These are phyloP conservation scores for Ommatoiulus sabulosus DNA, from an alignment of 2,888 invertebrate genomes.

Conservation along the genomic window DNA sequence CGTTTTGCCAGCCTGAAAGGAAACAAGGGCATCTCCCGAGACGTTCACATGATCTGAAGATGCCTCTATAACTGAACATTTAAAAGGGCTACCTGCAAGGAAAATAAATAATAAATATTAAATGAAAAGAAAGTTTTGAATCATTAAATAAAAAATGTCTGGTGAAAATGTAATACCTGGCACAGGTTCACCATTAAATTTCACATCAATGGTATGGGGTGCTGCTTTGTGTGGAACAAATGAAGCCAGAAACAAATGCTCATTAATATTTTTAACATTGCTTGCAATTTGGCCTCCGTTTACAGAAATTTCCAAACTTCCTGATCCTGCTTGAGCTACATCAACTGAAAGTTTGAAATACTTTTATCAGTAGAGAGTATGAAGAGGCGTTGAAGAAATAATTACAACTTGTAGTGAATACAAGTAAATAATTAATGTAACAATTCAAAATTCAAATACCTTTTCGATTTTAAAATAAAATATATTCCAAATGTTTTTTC, in stretches of 20 bases:
- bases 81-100: slow-evolving; percentile 65
- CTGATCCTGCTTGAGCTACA: slow-evolving; percentile 94
- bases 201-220: slow-evolving; percentile 90
- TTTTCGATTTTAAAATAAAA: not conserved
- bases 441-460: too few relatives aligned
- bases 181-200: slow-evolving; percentile 78
- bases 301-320: slow-evolving; percentile 94
- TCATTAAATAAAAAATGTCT: not conserved
- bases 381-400: too few relatives aligned
- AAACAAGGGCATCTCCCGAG: slow-evolving; percentile 81
- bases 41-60: slow-evolving; percentile 63
- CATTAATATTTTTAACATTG: slow-evolving; percentile 89
- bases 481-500: not conserved
- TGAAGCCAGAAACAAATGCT: slow-evolving; percentile 85
- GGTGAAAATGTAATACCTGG: slow-evolving; percentile 63
- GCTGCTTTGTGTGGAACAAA: slow-evolving; percentile 91
- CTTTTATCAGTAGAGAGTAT: slow-evolving; percentile 47
- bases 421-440: too few relatives aligned
- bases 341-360: slow-evolving; percentile 77
- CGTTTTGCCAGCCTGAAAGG: slow-evolving; percentile 89
- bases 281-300: slow-evolving; percentile 96
- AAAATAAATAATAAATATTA: not conserved
- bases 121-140: not conserved
- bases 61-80: slow-evolving; percentile 63
- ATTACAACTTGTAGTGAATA: too few relatives aligned